Conservation (phyloP, 2,113 vertebrate genomes). For the Forbesichthys papilliferus region DNA sequence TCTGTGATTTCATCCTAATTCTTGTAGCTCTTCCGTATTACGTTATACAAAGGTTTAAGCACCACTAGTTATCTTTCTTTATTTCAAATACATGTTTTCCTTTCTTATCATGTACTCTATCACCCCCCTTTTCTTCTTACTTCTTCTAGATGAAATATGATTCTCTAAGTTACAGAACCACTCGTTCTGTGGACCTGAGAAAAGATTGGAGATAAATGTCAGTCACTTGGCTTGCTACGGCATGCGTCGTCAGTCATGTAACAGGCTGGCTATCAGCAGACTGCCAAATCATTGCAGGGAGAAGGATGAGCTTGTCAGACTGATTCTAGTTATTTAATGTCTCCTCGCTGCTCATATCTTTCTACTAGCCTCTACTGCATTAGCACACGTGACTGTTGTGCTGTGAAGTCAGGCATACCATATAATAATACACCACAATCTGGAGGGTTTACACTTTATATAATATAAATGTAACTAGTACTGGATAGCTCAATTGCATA, state of each 20-base stretch:
- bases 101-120: background rate
- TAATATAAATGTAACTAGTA: too few species aligned
- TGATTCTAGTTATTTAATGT: too few species aligned
- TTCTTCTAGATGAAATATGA: background rate
- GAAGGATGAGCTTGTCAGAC: background rate
- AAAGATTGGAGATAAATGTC: background rate
- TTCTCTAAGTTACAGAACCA: background rate
- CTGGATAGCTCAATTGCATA: too few species aligned
- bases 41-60: conserved; percentile 8
- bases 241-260: background rate
- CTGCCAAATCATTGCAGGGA: background rate
- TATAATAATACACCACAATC: too few species aligned
- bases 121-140: background rate
- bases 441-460: too few species aligned
- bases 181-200: background rate
- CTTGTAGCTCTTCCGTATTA: background rate
- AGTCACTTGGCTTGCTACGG: background rate
- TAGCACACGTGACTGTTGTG: too few species aligned
- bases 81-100: background rate
- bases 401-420: too few species aligned
- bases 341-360: background rate
- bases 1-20: background rate
- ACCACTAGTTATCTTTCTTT: background rate
- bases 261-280: background rate
- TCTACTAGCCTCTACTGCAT: background rate